Conservation (phyloP, 2,888 invertebrate species). For the Drosophila mulleri region DNA sequence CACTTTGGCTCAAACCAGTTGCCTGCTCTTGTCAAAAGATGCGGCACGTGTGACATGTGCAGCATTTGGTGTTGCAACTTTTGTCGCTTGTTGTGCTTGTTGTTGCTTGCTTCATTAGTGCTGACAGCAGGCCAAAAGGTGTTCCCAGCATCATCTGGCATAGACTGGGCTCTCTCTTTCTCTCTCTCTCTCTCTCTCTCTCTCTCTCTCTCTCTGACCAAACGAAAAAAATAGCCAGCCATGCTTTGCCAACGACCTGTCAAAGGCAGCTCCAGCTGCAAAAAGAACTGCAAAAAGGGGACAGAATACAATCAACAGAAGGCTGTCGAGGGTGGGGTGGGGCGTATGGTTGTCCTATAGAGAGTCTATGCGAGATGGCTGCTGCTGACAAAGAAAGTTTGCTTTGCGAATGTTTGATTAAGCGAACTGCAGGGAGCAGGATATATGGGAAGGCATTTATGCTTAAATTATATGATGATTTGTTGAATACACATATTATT, state of each 20-base stretch:
- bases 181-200: background rate
- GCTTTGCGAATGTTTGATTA: background rate
- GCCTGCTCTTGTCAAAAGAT: slow-evolving; percentile 45
- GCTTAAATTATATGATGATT: too few species aligned
- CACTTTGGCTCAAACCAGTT: slow-evolving; percentile 37
- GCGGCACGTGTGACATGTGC: slow-evolving; percentile 63
- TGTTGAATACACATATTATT: too few species aligned
- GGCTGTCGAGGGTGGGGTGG: background rate
- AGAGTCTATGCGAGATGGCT: background rate
- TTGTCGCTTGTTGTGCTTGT: slow-evolving; percentile 7
- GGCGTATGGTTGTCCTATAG: too few species aligned
- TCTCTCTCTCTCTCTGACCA: slow-evolving; percentile 11
- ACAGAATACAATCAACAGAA: background rate
- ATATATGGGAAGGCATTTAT: too few species aligned
- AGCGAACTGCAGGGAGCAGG: background rate
- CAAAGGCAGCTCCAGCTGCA: slow-evolving; percentile 20
- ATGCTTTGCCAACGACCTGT: slow-evolving; percentile 29
- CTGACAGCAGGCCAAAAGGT: slow-evolving; percentile 68
- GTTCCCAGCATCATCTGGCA: slow-evolving; percentile 42
- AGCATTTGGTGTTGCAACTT: slow-evolving; percentile 33
- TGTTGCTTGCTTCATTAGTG: slow-evolving; percentile 64
- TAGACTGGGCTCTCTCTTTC: slow-evolving; percentile 8
- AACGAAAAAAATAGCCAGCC: slow-evolving; percentile 24
- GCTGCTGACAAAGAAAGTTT: background rate
- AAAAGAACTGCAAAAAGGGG: background rate